Conservation (phyloP, 2,797 vertebrate genomes). For the Bothrops alternatus region DNA sequence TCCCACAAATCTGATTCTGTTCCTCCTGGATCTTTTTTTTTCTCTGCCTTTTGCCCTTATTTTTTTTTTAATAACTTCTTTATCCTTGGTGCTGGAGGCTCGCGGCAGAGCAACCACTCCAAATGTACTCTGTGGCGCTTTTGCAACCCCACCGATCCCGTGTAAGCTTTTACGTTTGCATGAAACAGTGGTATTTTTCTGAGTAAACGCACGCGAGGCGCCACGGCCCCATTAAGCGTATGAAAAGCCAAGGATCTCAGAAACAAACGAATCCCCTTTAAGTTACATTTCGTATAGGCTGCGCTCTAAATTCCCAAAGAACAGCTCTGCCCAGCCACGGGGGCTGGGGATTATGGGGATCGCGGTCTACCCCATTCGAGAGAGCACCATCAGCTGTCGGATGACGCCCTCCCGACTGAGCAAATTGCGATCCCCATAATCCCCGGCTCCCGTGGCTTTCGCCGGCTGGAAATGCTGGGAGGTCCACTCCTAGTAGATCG, state of each 20-base stretch:
- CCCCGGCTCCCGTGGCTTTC: too few relatives aligned
- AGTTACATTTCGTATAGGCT: background rate
- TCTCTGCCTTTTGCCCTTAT: background rate
- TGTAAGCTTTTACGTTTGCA: background rate
- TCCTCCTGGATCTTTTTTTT: background rate
- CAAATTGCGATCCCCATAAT: too few relatives aligned
- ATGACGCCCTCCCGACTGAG: background rate
- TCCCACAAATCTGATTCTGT: background rate
- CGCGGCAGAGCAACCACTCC: fast-evolving
- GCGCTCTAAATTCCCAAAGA: background rate
- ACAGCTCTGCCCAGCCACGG: background rate
- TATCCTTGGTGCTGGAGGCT: background rate
- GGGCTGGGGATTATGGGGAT: background rate
- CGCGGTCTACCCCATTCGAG: background rate
- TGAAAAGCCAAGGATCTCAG: background rate
- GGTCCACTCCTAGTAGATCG: background rate
- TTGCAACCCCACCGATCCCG: background rate
- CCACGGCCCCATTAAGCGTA: background rate
- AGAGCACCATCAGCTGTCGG: background rate
- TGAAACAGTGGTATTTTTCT: background rate
- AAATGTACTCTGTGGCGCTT: background rate
- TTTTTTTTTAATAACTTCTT: background rate
- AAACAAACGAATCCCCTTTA: background rate
- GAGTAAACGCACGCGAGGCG: background rate
- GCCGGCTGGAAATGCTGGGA: too few relatives aligned